Evolutionary conservation across 2,888 invertebrate species (phyloP).

Genomic region (Perithous albicinctus): DNA sequence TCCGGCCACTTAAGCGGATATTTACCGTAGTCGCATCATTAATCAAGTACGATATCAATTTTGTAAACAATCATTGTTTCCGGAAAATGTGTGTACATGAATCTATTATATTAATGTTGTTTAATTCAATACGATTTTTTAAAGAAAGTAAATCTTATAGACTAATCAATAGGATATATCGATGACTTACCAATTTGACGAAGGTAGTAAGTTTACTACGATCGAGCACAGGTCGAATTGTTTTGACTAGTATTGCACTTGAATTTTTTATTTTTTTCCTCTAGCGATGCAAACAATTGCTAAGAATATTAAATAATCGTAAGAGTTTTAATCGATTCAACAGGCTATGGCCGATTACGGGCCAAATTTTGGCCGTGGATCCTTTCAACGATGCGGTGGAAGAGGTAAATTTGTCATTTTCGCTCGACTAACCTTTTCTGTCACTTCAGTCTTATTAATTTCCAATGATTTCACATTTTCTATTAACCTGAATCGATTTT

Average conservation of each 20-base stretch:
- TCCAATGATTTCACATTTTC: not conserved
- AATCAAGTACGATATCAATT: conserved; percentile 25
- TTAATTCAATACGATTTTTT: not conserved
- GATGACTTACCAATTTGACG: conserved; percentile 34
- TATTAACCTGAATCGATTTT: not conserved
- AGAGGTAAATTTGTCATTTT: conserved; percentile 48
- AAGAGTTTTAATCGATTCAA: not conserved
- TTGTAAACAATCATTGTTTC: not conserved
- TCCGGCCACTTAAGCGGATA: no score
- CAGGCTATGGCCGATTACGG: conserved; percentile 24
- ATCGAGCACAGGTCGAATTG: conserved; percentile 11
- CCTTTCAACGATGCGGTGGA: conserved; percentile 25
- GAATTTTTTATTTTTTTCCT: conserved; percentile 23
- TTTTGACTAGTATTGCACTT: conserved; percentile 32
- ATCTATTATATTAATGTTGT: not conserved
- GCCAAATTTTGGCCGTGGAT: conserved; percentile 20
- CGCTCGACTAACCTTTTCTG: conserved; percentile 25
- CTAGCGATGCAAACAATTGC: not conserved
- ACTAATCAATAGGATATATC: not conserved
- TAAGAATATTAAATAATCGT: conserved; percentile 29
- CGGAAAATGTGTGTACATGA: not conserved
- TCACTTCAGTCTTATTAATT: not conserved
- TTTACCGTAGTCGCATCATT: no score
- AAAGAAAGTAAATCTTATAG: not conserved
- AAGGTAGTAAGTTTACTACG: conserved; percentile 16